Conservation (phyloP, 2,888 invertebrate genomes). For the Orchestes rusci region DNA sequence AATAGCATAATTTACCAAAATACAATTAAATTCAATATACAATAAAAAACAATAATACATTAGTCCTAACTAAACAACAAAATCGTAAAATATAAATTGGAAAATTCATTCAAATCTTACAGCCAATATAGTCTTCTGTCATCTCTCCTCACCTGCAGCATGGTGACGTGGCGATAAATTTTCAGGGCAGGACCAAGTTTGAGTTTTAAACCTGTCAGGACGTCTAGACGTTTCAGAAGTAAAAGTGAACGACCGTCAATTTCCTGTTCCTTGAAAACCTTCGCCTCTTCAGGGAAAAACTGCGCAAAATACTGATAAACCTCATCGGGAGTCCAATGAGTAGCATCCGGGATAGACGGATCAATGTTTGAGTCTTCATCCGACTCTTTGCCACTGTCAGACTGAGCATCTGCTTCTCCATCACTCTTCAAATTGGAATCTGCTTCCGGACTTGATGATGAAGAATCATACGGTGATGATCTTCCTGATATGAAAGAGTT, state of each 20-base stretch:
- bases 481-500: constrained; percentile 16
- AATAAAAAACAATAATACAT: no score
- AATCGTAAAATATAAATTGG: no score
- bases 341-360: constrained; percentile 68
- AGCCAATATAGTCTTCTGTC: constrained; percentile 68
- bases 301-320: constrained; percentile 73
- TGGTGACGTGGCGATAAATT: constrained; percentile 46
- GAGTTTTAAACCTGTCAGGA: constrained; percentile 72
- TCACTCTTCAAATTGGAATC: constrained; percentile 16
- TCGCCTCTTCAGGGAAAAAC: constrained; percentile 73
- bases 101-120: no score
- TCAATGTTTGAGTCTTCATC: constrained; percentile 48
- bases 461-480: constrained; percentile 16
- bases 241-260: constrained; percentile 86
- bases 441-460: constrained; percentile 13
- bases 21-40: no score
- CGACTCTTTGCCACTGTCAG: constrained; percentile 28
- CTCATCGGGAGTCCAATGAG: constrained; percentile 75
- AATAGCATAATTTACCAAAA: no score
- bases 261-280: constrained; percentile 79
- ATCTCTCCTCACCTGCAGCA: constrained; percentile 71
- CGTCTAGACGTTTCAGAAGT: constrained; percentile 76
- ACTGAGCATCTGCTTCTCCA: constrained; percentile 12
- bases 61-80: no score
- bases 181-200: constrained; percentile 64